A percentile compares a stretch with the other conserved stretches of the same genome.
phyloP scores from a whole-genome alignment of 2,113 vertebrate species.

The Bujurquina vittata region DNA sequence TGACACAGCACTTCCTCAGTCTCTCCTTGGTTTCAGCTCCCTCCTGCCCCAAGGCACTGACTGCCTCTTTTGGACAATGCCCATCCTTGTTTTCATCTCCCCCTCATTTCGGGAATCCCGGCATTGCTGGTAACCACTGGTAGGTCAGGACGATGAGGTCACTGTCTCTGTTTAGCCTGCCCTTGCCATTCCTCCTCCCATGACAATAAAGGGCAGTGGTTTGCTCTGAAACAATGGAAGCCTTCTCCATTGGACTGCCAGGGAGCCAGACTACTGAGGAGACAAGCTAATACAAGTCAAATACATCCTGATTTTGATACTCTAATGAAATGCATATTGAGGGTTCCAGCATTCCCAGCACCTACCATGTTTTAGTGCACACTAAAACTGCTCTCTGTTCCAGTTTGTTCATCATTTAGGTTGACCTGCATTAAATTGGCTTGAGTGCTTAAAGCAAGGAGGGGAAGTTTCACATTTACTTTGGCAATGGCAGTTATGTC shows the following conservation, averaged over 20 bases:
- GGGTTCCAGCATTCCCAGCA: slow-evolving; percentile 4
- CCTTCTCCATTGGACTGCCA: slow-evolving; percentile 63
- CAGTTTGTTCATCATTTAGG: neutral
- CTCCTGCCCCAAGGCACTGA: slow-evolving; percentile 52
- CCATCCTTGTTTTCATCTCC: slow-evolving; percentile 77
- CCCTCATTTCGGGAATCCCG: slow-evolving; percentile 77
- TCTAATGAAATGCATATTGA: slow-evolving; percentile 37
- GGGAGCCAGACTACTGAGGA: slow-evolving; percentile 25
- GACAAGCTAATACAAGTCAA: slow-evolving; percentile 45
- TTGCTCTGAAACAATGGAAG: slow-evolving; percentile 67
- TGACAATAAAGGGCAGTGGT: slow-evolving; percentile 20
- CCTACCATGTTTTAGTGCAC: neutral
- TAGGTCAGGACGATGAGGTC: slow-evolving; percentile 75
- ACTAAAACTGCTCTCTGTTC: neutral
- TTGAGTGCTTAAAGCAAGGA: neutral
- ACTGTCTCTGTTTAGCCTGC: slow-evolving; percentile 68
- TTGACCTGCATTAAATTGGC: neutral
- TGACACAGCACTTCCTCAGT: slow-evolving; percentile 75
- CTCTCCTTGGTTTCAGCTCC: slow-evolving; percentile 58
- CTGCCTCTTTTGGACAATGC: slow-evolving; percentile 79
- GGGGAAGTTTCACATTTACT: slow-evolving; percentile 18
- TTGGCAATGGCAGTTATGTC: slow-evolving; percentile 26
- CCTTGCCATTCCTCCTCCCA: slow-evolving; percentile 33
- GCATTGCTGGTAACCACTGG: slow-evolving; percentile 78
- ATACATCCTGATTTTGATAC: slow-evolving; percentile 45